Percentiles rank a stretch among this genome's conserved stretches.
These are phyloP conservation scores for Ypsolopha sequella DNA, from an alignment of 2,888 invertebrate species.

Conservation along the genomic window DNA sequence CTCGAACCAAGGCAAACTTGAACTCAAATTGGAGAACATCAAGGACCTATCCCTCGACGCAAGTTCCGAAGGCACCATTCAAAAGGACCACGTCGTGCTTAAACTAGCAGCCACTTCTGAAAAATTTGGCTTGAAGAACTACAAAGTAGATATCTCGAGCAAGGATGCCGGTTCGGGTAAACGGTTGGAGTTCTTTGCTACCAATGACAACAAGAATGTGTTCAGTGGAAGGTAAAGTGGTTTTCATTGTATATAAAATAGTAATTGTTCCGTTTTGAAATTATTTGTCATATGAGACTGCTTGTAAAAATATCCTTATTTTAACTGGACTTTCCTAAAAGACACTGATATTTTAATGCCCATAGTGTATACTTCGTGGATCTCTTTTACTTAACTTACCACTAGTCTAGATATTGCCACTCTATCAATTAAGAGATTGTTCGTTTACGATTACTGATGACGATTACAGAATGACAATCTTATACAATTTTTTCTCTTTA, in stretches of 20 bases:
- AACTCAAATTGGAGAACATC: conserved; percentile 64
- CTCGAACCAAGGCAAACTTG: conserved; percentile 70
- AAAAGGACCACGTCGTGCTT: conserved; percentile 75
- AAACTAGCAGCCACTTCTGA: conserved; percentile 74
- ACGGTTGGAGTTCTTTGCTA: conserved; percentile 73
- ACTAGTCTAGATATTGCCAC: too few species aligned
- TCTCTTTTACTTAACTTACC: too few species aligned
- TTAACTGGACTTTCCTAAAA: too few species aligned
- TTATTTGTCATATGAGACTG: too few species aligned
- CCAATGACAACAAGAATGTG: conserved; percentile 74
- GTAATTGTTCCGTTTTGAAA: too few species aligned
- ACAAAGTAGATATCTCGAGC: conserved; percentile 73
- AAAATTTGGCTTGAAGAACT: conserved; percentile 74
- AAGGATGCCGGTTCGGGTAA: conserved; percentile 72
- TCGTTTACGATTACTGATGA: too few species aligned
- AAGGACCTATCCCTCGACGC: conserved; percentile 66
- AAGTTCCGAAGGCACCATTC: conserved; percentile 65
- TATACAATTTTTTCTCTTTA: neutral
- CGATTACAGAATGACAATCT: too few species aligned
- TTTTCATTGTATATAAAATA: too few species aligned
- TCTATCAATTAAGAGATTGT: too few species aligned
- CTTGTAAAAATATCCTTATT: too few species aligned
- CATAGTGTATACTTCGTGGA: too few species aligned
- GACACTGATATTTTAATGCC: too few species aligned
- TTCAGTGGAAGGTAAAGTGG: conserved; percentile 74